A percentile compares a stretch with the other conserved stretches of the same genome.
These are phyloP conservation scores for Hirundichthys speculiger DNA, from an alignment of 2,113 vertebrate species.

Conservation along the genomic window DNA sequence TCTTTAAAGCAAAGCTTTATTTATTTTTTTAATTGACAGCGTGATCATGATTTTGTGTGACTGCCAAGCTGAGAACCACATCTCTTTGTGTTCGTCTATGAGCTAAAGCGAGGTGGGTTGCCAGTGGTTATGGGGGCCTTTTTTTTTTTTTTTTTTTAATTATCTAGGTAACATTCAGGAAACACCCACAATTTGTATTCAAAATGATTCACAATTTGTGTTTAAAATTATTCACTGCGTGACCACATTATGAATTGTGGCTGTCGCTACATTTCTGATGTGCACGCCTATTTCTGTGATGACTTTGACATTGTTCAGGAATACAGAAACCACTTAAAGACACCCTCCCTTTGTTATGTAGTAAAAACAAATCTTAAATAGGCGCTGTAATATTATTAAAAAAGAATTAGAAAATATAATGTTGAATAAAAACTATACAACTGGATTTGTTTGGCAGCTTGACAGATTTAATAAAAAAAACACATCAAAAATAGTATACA, in stretches of 20 bases:
- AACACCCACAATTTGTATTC: constrained; percentile 69
- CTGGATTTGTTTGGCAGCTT: constrained; percentile 1
- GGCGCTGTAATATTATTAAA: background rate
- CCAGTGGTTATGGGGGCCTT: constrained; percentile 72
- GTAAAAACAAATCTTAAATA: background rate
- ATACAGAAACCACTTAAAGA: constrained; percentile 10
- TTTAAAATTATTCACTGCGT: constrained; percentile 43
- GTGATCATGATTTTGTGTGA: constrained; percentile 22
- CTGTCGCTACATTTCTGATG: constrained; percentile 48
- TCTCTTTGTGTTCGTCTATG: constrained; percentile 46
- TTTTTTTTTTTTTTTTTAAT: constrained; percentile 50
- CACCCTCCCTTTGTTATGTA: background rate
- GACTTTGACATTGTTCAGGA: constrained; percentile 14
- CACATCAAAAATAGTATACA: no score
- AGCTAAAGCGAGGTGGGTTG: constrained; percentile 60
- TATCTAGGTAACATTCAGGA: constrained; percentile 71
- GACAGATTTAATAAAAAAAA: no score
- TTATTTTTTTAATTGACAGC: constrained; percentile 29
- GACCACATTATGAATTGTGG: constrained; percentile 39
- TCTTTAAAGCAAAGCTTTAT: constrained; percentile 13
- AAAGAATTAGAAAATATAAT: background rate
- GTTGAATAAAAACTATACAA: background rate
- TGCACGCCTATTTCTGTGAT: constrained; percentile 33
- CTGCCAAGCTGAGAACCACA: constrained; percentile 25
- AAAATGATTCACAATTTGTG: constrained; percentile 50